Conservation (phyloP, 2,797 vertebrate genomes). For the Melanotaenia trifasciata region DNA sequence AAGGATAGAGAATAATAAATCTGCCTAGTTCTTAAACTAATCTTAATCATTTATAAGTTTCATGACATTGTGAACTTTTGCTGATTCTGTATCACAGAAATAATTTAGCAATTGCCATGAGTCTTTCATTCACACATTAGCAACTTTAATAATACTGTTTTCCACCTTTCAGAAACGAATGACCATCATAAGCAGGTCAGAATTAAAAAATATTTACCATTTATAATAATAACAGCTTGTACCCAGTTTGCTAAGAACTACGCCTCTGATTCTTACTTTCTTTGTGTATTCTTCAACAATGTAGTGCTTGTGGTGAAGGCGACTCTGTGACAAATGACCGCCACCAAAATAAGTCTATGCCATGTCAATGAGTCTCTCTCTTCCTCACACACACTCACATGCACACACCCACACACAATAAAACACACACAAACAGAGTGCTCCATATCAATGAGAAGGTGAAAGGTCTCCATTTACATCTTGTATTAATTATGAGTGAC, state of each 20-base stretch:
- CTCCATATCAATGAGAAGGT: slow-evolving; percentile 86
- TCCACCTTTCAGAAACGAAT: not conserved
- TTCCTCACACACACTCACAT: slow-evolving; percentile 16
- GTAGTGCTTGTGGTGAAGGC: slow-evolving; percentile 40
- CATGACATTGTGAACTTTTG: not conserved
- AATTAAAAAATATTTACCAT: not conserved
- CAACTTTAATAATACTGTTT: not conserved
- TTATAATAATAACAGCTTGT: not conserved
- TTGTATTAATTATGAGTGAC: slow-evolving; percentile 88
- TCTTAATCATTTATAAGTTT: not conserved
- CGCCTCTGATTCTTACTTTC: slow-evolving; percentile 37
- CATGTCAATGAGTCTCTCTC: slow-evolving; percentile 77
- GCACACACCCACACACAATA: slow-evolving; percentile 41
- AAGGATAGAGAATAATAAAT: not conserved
- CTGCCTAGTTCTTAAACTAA: not conserved
- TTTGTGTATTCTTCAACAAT: slow-evolving; percentile 55
- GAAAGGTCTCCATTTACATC: slow-evolving; percentile 89
- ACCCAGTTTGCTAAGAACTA: slow-evolving; percentile 16
- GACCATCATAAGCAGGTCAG: not conserved
- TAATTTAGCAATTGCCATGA: not conserved
- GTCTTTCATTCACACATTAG: not conserved
- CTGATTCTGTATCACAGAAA: not conserved
- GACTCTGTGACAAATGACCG: slow-evolving; percentile 77
- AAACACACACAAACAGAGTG: slow-evolving; percentile 53
- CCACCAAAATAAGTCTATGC: slow-evolving; percentile 74